Percentiles rank a stretch among this genome's conserved stretches.
Evolutionary conservation across 92 coral and sea anemone species (phyloP).

Genomic region (Paragorgia papillata): DNA sequence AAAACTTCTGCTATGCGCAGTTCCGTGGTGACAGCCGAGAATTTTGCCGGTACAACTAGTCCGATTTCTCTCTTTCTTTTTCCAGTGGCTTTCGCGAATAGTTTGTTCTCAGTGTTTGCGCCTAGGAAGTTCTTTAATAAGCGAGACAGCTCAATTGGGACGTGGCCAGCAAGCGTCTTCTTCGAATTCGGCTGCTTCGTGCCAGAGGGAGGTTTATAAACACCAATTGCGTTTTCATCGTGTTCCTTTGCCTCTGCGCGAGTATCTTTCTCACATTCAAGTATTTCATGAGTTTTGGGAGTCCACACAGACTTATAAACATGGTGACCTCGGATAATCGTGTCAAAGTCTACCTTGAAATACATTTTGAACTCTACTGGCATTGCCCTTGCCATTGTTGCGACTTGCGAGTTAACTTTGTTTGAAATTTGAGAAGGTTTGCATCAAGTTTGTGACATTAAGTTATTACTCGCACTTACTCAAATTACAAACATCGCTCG

Average conservation of each 20-base stretch:
- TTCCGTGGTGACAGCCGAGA: conserved; percentile 43
- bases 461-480: conserved; percentile 2
- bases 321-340: conserved; percentile 36
- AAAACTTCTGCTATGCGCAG: conserved; percentile 44
- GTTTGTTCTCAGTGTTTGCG: conserved; percentile 49
- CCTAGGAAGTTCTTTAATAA: conserved; percentile 48
- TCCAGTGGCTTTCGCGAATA: conserved; percentile 49
- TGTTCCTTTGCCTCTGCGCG: conserved; percentile 45
- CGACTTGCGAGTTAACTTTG: background rate
- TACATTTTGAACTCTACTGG: conserved; percentile 64
- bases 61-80: conserved; percentile 46
- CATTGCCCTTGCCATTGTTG: conserved; percentile 59
- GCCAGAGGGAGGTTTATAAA: conserved; percentile 1
- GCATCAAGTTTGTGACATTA: background rate
- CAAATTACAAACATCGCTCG: conserved; percentile 2
- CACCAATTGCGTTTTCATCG: conserved; percentile 41
- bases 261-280: conserved; percentile 32
- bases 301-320: conserved; percentile 47
- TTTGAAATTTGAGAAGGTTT: too few species aligned
- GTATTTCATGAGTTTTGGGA: conserved; percentile 35
- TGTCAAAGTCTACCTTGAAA: conserved; percentile 44
- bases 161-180: conserved; percentile 20
- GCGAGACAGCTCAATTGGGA: conserved; percentile 35
- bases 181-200: conserved; percentile 5
- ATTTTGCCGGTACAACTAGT: conserved; percentile 53